phyloP scores from a whole-genome alignment of 2,888 invertebrate species.

The Drosophila gaucha region DNA sequence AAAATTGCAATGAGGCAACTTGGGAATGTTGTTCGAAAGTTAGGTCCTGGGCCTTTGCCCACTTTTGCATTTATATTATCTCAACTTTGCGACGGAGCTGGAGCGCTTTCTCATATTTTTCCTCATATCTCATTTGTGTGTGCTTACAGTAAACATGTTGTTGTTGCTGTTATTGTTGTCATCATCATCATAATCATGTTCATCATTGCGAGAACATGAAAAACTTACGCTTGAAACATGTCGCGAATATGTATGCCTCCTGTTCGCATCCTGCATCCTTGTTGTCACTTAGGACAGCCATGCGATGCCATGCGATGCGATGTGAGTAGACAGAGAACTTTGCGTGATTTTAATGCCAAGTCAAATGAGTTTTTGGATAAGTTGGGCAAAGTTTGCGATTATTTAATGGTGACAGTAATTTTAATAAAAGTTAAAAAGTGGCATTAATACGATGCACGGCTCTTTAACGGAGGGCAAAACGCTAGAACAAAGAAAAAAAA shows the following conservation, averaged over 20 bases:
- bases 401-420: constrained; percentile 74
- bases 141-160: constrained; percentile 33
- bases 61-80: constrained; percentile 74
- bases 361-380: constrained; percentile 74
- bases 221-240: constrained; percentile 45
- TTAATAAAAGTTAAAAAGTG: constrained; percentile 61
- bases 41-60: constrained; percentile 52
- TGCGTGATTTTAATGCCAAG: constrained; percentile 70
- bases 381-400: constrained; percentile 52
- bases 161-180: constrained; percentile 21
- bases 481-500: background rate
- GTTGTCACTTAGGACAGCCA: constrained; percentile 37
- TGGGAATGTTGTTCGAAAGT: constrained; percentile 60
- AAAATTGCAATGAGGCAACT: constrained; percentile 44
- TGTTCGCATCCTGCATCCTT: constrained; percentile 18
- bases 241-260: constrained; percentile 20
- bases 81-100: constrained; percentile 58
- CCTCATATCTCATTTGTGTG: constrained; percentile 42
- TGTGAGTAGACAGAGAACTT: constrained; percentile 47
- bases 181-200: constrained; percentile 27
- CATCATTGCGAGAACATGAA: constrained; percentile 25
- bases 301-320: constrained; percentile 5
- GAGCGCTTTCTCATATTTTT: constrained; percentile 66
- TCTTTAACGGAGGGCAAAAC: background rate
- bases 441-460: constrained; percentile 17